Conservation (phyloP, 2,888 invertebrate species). For the Lordiphosa fenestrarum region DNA sequence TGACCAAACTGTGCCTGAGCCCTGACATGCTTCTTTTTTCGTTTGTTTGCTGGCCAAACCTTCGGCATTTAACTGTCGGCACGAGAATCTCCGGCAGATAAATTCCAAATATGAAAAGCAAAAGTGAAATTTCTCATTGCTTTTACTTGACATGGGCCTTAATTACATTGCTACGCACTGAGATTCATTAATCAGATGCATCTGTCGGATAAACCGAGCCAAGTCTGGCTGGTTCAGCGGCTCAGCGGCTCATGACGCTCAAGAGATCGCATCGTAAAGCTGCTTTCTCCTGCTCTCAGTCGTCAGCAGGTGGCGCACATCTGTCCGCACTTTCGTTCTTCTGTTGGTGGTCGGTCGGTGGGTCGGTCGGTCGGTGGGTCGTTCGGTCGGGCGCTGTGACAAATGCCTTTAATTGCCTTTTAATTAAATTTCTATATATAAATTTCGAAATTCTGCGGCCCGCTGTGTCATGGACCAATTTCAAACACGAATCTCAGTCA, state of each 20-base stretch:
- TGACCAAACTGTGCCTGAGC: slow-evolving; percentile 2
- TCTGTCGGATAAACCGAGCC: slow-evolving; percentile 67
- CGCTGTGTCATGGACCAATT: slow-evolving; percentile 3
- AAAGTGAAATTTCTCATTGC: slow-evolving; percentile 39
- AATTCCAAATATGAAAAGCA: slow-evolving; percentile 25
- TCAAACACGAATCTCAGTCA: slow-evolving; percentile 4
- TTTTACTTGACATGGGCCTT: slow-evolving; percentile 53
- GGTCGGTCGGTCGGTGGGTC: slow-evolving; percentile 13
- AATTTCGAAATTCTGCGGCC: not conserved
- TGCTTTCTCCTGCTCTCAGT: slow-evolving; percentile 25
- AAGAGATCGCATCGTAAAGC: slow-evolving; percentile 36
- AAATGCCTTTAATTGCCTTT: slow-evolving; percentile 54
- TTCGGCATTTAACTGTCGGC: not conserved
- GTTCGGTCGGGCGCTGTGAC: slow-evolving; percentile 36
- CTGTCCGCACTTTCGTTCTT: slow-evolving; percentile 21
- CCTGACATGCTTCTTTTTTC: slow-evolving; percentile 7
- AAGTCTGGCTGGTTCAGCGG: slow-evolving; percentile 1
- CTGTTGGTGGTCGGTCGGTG: slow-evolving; percentile 15
- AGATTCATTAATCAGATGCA: slow-evolving; percentile 74
- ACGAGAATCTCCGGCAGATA: not conserved
- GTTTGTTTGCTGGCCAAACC: no score
- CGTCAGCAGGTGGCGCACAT: slow-evolving; percentile 6
- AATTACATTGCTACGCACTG: slow-evolving; percentile 71
- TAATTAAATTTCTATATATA: slow-evolving; percentile 41
- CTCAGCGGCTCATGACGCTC: slow-evolving; percentile 55